Conservation (phyloP, 2,888 invertebrate species). For the Scaptomyza parva region DNA sequence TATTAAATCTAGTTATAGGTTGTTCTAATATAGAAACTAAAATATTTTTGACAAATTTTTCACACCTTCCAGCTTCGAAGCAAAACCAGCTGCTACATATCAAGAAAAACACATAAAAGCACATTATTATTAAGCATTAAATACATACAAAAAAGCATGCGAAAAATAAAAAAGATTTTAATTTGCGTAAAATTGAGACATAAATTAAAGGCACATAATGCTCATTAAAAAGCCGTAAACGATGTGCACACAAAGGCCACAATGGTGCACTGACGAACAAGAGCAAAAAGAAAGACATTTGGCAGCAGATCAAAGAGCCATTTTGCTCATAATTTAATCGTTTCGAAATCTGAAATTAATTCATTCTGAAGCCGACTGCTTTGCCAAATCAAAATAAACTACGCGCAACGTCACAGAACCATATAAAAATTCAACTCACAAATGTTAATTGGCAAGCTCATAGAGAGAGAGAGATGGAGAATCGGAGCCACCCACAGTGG, state of each 20-base stretch:
- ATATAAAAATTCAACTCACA: constrained; percentile 25
- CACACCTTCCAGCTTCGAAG: neutral
- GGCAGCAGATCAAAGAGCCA: constrained; percentile 78
- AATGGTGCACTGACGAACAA: constrained; percentile 25
- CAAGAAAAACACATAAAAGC: no score
- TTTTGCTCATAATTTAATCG: constrained; percentile 79
- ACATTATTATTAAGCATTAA: constrained; percentile 3
- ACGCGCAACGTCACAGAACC: constrained; percentile 31
- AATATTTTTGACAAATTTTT: neutral
- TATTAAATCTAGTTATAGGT: neutral
- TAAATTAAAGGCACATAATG: constrained; percentile 80
- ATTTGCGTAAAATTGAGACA: constrained; percentile 75
- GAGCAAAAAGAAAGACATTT: constrained; percentile 36
- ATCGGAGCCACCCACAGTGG: constrained; percentile 66
- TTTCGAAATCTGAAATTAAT: constrained; percentile 78
- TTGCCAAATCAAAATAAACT: constrained; percentile 75
- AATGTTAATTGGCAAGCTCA: constrained; percentile 70
- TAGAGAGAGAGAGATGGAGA: neutral
- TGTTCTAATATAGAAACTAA: neutral
- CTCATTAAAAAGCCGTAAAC: constrained; percentile 77
- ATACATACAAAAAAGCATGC: constrained; percentile 10
- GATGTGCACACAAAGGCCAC: constrained; percentile 37
- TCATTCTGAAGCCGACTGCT: constrained; percentile 70
- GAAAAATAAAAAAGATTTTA: constrained; percentile 65
- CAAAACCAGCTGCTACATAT: no score